These are phyloP conservation scores for Conomelus anceps DNA, from an alignment of 2,888 invertebrate genomes.

Conservation along the genomic window DNA sequence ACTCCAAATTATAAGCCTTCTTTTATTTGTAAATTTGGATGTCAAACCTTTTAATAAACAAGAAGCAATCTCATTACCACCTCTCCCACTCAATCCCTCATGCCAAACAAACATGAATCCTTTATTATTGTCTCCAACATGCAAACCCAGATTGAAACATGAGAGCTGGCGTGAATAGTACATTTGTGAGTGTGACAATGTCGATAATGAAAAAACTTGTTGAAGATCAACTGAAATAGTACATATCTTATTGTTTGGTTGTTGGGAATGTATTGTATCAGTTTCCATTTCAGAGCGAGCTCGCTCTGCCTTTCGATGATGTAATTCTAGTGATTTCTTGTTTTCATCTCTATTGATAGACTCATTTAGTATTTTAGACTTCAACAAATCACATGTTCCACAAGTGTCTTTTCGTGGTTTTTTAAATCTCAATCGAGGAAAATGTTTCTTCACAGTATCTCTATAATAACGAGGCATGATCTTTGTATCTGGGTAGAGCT, in stretches of 20 bases:
- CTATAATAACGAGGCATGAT: neutral
- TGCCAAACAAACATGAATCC: constrained; percentile 32
- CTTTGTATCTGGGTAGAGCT: constrained; percentile 10
- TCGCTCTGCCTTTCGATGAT: neutral
- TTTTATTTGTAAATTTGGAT: constrained; percentile 18
- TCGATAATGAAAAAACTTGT: neutral
- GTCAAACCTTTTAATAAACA: constrained; percentile 16
- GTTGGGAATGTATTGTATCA: neutral
- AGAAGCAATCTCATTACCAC: neutral
- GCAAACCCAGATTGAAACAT: constrained; percentile 32
- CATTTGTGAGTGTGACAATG: constrained; percentile 35
- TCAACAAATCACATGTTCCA: constrained; percentile 5
- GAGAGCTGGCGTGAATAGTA: constrained; percentile 35
- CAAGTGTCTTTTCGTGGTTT: neutral
- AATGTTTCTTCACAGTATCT: constrained; percentile 19
- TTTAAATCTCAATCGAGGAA: constrained; percentile 19
- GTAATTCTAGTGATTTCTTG: neutral
- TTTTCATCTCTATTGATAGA: neutral
- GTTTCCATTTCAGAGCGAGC: neutral
- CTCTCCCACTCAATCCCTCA: neutral
- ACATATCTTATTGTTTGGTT: neutral
- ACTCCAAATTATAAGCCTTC: constrained; percentile 17
- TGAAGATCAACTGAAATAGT: neutral
- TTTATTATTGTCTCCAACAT: constrained; percentile 30
- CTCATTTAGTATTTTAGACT: neutral